Percentiles rank a stretch among this genome's conserved stretches.
Conservation (phyloP, 2,888 invertebrate genomes). For the Dasypolia templi region DNA sequence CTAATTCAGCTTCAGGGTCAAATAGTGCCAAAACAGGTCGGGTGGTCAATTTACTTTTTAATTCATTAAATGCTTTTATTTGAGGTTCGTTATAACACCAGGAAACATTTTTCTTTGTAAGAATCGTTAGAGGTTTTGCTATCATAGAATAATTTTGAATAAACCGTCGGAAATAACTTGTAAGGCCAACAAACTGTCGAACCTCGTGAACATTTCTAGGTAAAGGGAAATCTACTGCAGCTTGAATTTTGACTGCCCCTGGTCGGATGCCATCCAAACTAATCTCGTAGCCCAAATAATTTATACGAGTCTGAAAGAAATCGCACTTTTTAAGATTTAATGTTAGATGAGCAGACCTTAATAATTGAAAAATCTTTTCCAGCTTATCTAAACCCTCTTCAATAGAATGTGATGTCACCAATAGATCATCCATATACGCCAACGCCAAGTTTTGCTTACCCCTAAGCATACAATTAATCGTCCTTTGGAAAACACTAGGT, state of each 20-base stretch:
- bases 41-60: neutral
- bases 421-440: neutral
- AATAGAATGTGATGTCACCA: neutral
- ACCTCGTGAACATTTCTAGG: slow-evolving; percentile 3
- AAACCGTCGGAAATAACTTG: no score
- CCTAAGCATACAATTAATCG: slow-evolving; percentile 4
- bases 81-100: neutral
- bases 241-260: neutral
- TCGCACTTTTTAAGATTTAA: neutral
- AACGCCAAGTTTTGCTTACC: neutral
- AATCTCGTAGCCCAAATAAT: no score
- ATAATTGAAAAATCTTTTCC: no score
- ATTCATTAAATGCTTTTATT: neutral
- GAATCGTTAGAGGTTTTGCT: neutral
- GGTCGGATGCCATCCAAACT: neutral
- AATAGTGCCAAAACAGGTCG: slow-evolving; percentile 66
- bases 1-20: slow-evolving; percentile 62
- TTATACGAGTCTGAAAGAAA: neutral
- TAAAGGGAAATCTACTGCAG: neutral
- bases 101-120: neutral
- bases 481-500: slow-evolving; percentile 5
- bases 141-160: neutral
- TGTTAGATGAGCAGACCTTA: neutral
- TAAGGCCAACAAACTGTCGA: neutral
- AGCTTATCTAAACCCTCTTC: neutral